Evolutionary conservation across 2,113 vertebrate species (phyloP).

Genomic region (Zosterops hypoxanthus): DNA sequence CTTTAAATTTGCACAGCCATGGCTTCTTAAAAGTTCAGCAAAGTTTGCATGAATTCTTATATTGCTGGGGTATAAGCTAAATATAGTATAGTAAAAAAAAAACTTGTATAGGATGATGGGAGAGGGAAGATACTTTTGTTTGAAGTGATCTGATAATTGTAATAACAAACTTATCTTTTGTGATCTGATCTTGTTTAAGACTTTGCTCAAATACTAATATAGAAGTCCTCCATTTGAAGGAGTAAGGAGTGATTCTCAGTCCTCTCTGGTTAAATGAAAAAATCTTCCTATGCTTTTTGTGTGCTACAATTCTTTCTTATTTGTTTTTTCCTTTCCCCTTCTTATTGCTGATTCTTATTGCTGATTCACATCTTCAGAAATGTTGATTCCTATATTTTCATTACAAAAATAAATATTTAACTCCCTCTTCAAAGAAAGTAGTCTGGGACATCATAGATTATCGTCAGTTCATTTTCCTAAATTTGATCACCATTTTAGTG

Average conservation of each 20-base stretch:
- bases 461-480: neutral
- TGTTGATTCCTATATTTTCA: neutral
- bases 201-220: neutral
- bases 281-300: neutral
- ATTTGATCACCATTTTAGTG: neutral
- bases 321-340: neutral
- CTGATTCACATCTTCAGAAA: neutral
- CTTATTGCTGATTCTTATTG: neutral
- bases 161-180: neutral
- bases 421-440: neutral
- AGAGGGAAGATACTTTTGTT: neutral
- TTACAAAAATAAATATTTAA: neutral
- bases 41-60: neutral
- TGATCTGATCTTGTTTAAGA: neutral
- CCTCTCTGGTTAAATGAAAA: neutral
- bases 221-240: neutral
- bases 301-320: neutral
- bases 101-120: neutral
- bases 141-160: neutral
- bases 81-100: neutral
- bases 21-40: neutral
- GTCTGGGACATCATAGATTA: neutral
- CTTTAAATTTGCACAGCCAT: neutral
- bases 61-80: neutral
- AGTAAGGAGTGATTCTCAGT: neutral